Percentiles rank a stretch among this genome's conserved stretches.
phyloP scores from a whole-genome alignment of 2,797 vertebrate species.

The Leucoraja ocellata region DNA sequence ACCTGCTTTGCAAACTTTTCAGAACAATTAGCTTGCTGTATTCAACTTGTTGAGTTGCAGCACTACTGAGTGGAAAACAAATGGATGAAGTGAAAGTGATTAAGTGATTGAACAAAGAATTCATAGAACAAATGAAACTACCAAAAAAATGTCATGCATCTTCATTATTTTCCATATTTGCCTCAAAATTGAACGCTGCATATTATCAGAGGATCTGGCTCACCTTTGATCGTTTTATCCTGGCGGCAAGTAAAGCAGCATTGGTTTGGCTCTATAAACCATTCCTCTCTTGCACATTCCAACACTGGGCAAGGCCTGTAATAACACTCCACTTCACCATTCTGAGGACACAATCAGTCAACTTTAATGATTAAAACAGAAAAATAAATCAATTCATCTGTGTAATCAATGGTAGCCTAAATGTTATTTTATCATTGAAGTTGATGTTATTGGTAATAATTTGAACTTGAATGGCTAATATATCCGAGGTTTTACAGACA shows the following conservation, averaged over 20 bases:
- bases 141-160: no score
- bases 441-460: neutral
- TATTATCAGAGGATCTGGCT: constrained; percentile 28
- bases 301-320: constrained; percentile 59
- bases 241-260: constrained; percentile 62
- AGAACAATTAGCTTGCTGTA: no score
- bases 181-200: no score
- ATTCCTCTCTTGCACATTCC: constrained; percentile 59
- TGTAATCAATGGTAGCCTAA: no score
- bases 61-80: no score
- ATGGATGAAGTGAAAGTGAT: neutral
- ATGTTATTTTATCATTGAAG: neutral
- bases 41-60: no score
- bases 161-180: neutral
- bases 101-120: neutral
- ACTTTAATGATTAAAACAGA: constrained; percentile 15
- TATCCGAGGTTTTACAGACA: neutral
- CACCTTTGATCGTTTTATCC: constrained; percentile 50
- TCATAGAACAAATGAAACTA: neutral
- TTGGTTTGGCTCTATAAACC: constrained; percentile 55
- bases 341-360: constrained; percentile 46
- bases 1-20: no score
- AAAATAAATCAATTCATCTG: neutral
- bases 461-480: neutral
- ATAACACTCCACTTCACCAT: constrained; percentile 61